phyloP scores from a whole-genome alignment of 1,140 invertebrate species.

The Fopius arisanus region DNA sequence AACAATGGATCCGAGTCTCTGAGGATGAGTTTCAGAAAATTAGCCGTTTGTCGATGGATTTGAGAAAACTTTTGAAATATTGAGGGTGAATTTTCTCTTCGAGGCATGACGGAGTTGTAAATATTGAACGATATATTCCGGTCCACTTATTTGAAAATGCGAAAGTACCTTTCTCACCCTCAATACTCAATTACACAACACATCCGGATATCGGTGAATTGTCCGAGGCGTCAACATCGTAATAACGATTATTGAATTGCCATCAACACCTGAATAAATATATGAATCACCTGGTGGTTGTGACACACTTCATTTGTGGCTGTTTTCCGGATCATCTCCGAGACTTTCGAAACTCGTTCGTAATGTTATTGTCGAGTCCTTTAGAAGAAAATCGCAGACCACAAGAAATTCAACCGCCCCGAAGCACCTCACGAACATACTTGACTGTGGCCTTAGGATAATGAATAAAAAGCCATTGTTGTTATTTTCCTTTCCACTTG shows the following conservation, averaged over 20 bases:
- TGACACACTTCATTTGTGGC: not conserved
- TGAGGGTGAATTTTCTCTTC: not conserved
- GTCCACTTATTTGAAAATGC: constrained; percentile 14
- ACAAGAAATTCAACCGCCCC: constrained; percentile 11
- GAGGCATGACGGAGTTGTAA: not conserved
- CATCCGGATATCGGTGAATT: not conserved
- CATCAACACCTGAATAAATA: not conserved
- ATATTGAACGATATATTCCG: constrained; percentile 5
- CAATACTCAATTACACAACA: constrained; percentile 13
- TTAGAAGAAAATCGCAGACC: not conserved
- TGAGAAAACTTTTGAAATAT: not conserved
- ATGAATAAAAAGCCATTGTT: constrained; percentile 29
- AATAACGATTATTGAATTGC: constrained; percentile 6
- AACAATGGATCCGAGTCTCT: not conserved
- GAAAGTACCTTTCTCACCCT: constrained; percentile 21
- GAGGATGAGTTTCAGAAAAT: not conserved
- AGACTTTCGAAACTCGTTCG: not conserved
- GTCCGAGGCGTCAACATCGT: not conserved
- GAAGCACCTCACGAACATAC: constrained; percentile 3
- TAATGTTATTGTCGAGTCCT: constrained; percentile 4
- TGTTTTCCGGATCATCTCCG: not conserved
- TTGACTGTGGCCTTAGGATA: constrained; percentile 19
- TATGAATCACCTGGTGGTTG: not conserved
- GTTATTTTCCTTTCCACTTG: constrained; percentile 34
- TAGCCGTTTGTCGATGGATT: not conserved